Evolutionary conservation across 2,797 vertebrate species (phyloP), one percentile per base, ranked within the genome.

Genomic region (Champsocephalus gunnari): DNA sequence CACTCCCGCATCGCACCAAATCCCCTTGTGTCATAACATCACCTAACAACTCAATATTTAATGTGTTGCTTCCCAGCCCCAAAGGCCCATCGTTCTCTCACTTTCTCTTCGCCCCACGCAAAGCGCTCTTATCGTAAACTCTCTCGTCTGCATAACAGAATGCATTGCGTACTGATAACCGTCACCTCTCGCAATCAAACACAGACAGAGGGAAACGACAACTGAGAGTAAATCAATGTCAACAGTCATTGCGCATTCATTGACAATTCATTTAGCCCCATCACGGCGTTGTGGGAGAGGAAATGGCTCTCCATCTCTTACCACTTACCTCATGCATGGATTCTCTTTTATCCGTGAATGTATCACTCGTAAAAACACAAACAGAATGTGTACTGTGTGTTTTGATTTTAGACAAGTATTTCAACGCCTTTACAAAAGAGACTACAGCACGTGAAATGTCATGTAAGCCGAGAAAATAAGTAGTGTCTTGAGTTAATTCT

Each of bases 231-330:
- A 84, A 88, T 87, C 87, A 84, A 71, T 84, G 83, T 88, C 82
- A 90, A 81, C 75, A 84, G 63, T 86, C 87, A 83, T 73, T 80
- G 73, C 77, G 55, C 80, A 80, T 87, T 87, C 82, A 90, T 72
- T 79, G 84, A 87, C 10, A 24, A 81, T 84, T 87, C 80, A 89
- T 88, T 90, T 90, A 89, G 80, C 55, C 56, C 49, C 67, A 72
- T 87, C 73, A 45, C 73, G 56, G 73, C 19, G 66, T 50, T 72
- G 77, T 58, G 76, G 54, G 11, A 71, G 24, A 68, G 69, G 69
- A 88, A 89, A 83, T 57, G 68, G 61, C 58, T 86, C 82, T 81
- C 68, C 68, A 67, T 77, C 70, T 81, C 58, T 45, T n/a, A 66
- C 45, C 82, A 74, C 81, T 90, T 71, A 77, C 5, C 61, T 71